Base-by-base conservation (phyloP, 2,888 invertebrate genomes). In the Amblyteles armatorius region DNA sequence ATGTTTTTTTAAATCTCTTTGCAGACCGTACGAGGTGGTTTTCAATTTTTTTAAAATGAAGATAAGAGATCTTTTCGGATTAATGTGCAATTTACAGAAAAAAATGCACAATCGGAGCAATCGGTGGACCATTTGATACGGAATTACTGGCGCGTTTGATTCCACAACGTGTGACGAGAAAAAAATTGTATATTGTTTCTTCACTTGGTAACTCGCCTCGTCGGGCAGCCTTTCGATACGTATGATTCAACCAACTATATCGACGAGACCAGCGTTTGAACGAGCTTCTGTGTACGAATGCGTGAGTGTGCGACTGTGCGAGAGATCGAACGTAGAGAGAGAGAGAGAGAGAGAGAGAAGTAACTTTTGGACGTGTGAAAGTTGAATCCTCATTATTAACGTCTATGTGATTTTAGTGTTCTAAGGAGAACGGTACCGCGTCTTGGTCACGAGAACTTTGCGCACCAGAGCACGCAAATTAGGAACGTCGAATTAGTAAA, bases 331-430 rank as follows among this genome's bases (percentile, higher is more conserved):
- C 44, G 13, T 50, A 72, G 76, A 26, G 48, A 29, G 40, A 22
- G 33, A 11, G 40, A 11, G 40, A 40, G 57, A 76, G 76, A 26
- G 48, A 33, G 40, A n/a, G 40, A 48, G 60, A 79, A 71, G 50
- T 33, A 63, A 73, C 48, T 73, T 48, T 50, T 68, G 69, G 63
- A 69, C 67, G 50, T 76, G 65, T 50, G 65, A 68, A 44, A 55
- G 73, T 44, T 48, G 55, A 67, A 71, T 76, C 60, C 74, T 76
- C 65, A 89, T 87, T 81, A 83, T 86, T 92, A 92, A 92, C 90
- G 91, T 92, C 91, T 91, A 92, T 93, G 92, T 93, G 92, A 93
- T 93, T 93, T 92, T 93, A 93, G 92, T 88, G 84, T 88, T 87
- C 85, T 92, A 92, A 93, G 92, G 88, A 86, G 87, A 76, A 85